Evolutionary conservation across 2,113 vertebrate species (phyloP), one percentile per base, ranked within the genome.

Genomic region (Elachura formosa): DNA sequence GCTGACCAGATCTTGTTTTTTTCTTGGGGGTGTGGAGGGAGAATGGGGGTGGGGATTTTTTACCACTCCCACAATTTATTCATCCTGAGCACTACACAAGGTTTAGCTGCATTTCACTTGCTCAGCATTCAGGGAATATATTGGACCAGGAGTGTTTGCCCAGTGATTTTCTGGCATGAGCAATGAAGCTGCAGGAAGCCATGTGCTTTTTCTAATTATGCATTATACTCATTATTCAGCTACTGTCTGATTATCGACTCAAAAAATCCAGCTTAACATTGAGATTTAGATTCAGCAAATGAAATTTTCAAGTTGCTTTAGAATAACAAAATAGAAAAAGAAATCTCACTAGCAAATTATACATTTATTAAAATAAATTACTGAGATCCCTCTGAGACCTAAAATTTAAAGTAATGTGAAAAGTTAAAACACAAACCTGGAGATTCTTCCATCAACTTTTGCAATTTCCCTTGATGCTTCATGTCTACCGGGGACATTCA

Each of bases 341-440:
- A 68, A 52, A 41, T 82, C 36, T 93, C 66, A 51, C 13, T 77
- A 34, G 75, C 22, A 94, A 90, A 74, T 74, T 54, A 59, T 26
- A 38, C 15, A 80, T 83, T 88, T 74, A 46, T 84, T 88, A 84
- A 94, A 51, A 61, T 77, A 96, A 95, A 96, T 96, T 84, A 93
- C 41, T 55, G 68, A 77, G 76, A 75, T 33, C 12, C 45, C 22
- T 87, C 38, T 52, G 40, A 61, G n/a, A 45, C 7, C 77, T 63
- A 62, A 89, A 95, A 85, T 83, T n/a, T 86, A 87, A 90, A 63
- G 31, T 66, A 90, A 61, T 45, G 7, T 78, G 56, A 94, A 93
- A 96, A 34, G 9, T 64, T 90, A 72, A 48, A 72, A 40, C 16
- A 59, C 18, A 77, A 91, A 38, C 11, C 76, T 91, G 36, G 29